Evolutionary conservation across 2,113 vertebrate species (phyloP), one percentile per base, ranked within the genome.

Genomic region (Ondatra zibethicus): DNA sequence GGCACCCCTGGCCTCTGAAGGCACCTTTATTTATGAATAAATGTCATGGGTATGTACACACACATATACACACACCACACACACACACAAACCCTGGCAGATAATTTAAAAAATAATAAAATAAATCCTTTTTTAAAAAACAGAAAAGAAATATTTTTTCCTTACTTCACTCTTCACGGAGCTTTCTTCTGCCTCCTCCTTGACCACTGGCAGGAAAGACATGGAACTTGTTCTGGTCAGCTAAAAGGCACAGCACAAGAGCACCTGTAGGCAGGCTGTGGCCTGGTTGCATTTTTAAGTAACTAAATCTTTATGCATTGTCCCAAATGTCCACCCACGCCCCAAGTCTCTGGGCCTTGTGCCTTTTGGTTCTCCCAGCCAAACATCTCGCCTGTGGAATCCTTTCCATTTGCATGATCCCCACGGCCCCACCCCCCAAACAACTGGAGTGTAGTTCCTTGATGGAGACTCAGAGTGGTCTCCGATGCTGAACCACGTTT

Each of bases 171-270:
- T 98, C 61, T 97, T 97, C 36, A 94, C 87, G 33, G 98, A 98
- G 86, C 0, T 96, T 14, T 99, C 99, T 94, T 99, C 99, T 4
- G 68, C 97, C 92, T 99, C 99, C 93, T 99, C 99, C 94, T 97
- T 89, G 47, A 99, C 93, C 6, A 98, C 98, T 76, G 99, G 98
- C 0, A 99, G 97, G 97, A 98, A 92, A 72, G 94, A 97, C 93
- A 98, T 5, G 88, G 98, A 87, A 90, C 98, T 97, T 92, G 88
- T 97, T 96, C 98, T 98, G 96, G 97, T 97, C 72, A 97, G 0
- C 99, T 99, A 98, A 29, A 98, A 96, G 88, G 76, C 39, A 96
- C 9, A 97, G 52, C 21, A 94, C 45, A 97, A 27, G 96, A 3
- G 97, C 0, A 93, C 36, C 73, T 36, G 85, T 13, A 75, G 94